phyloP scores from a whole-genome alignment of 2,888 invertebrate species.

The Scelioninae gen. 2 region DNA sequence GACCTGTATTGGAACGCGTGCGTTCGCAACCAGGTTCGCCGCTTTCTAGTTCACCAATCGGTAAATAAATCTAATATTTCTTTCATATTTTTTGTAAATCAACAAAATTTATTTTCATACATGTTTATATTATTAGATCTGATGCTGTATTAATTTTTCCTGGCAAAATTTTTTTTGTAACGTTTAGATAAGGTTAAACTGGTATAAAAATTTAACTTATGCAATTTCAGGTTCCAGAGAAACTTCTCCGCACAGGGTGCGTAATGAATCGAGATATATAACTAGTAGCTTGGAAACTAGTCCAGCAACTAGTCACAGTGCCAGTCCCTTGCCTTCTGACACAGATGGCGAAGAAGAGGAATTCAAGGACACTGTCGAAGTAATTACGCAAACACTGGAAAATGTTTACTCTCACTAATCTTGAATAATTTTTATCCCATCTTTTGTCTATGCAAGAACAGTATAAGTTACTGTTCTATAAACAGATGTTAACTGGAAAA shows the following conservation, averaged over 20 bases:
- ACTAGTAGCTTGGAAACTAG: constrained; percentile 75
- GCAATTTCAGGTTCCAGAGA: constrained; percentile 79
- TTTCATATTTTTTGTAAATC: background rate
- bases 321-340: constrained; percentile 75
- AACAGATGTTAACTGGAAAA: no score
- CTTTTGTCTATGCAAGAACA: no score
- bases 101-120: no score
- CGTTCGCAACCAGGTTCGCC: constrained; percentile 84
- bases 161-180: no score
- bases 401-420: constrained; percentile 20
- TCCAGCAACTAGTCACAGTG: constrained; percentile 74
- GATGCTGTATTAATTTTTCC: no score
- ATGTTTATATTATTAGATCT: no score
- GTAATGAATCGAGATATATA: constrained; percentile 70
- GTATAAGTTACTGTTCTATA: no score
- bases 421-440: background rate
- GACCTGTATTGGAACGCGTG: constrained; percentile 84
- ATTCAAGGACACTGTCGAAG: constrained; percentile 88
- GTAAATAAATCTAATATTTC: constrained; percentile 49
- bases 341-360: constrained; percentile 86
- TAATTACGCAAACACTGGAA: constrained; percentile 72
- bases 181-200: constrained; percentile 1
- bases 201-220: constrained; percentile 20
- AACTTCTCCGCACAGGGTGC: constrained; percentile 80
- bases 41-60: constrained; percentile 75